Evolutionary conservation across 1,140 invertebrate species (phyloP), one percentile per base, ranked within the genome.

Genomic region (Sitophilus oryzae): DNA sequence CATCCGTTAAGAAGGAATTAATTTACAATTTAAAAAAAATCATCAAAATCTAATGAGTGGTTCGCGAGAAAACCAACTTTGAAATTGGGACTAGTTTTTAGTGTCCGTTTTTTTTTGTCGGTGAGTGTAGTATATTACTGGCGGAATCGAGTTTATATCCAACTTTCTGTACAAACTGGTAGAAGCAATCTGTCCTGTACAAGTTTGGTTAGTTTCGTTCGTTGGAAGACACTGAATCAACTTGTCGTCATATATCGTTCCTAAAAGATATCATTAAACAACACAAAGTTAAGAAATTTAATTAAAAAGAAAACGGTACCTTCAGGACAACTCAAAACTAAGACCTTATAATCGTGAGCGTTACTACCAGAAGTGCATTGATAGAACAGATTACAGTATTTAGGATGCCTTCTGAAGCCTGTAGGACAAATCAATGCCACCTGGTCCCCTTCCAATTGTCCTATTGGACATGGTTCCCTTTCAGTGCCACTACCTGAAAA

Each of bases 361-460:
- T 81, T 73, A 18, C 62, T 44, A 44, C 79, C 78, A 52, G 76
- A 77, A 11, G 81, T 84, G 66, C 89, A 91, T 68, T 91, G 88
- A 63, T 91, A 91, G 71, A 91, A 89, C 36, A 88, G 69, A 66
- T 90, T 86, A 64, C 89, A 92, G 63, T 87, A 83, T 67, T 88
- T 85, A 0, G 88, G 86, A 77, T 92, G 88, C 57, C 87, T 79
- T 63, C 78, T 79, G 72, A 91, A 91, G 25, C 86, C 87, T 25
- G 86, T 87, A 11, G 88, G 88, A 66, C 88, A 91, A 3, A 87
- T 79, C 40, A 85, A 77, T 4, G 80, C 69, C 50, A 83, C 74
- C 72, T 91, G 87, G 51, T 86, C 81, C 4, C 81, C 79, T 30
- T 76, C 74, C 5, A 77, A 60, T 64, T 67, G 67, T 48, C 59